Evolutionary conservation across 2,797 vertebrate species (phyloP), one percentile per base, ranked within the genome.

Genomic region (Threskiornis aethiopicus): DNA sequence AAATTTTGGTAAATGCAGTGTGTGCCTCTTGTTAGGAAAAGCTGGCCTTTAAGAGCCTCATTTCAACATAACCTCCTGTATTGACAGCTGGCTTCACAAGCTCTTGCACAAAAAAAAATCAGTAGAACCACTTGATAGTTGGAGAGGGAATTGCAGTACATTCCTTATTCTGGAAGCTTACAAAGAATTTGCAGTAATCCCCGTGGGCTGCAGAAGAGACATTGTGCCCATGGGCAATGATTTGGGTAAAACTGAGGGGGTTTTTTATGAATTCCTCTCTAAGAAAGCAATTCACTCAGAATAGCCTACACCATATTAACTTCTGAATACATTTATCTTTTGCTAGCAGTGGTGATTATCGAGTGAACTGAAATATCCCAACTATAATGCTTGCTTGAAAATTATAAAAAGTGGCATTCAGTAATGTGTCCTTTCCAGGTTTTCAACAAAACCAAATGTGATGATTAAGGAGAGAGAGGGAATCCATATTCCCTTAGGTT

Each of bases 401-500:
- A 46, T 33, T 55, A 57, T 8, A 21, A 41, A 24, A 59, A 89
- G 84, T 75, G 92, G 69, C 82, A 84, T 67, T 88, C 57, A 21
- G 78, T 2, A 1, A 59, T 39, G 55, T n/a, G 65, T 16, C 71
- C 84, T 44, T 35, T 61, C 87, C 91, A 92, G 71, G 84, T 92
- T 96, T 96, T 94, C 89, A 92, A 29, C 89, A 80, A 78, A 87
- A 46, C 64, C 67, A 29, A 16, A 2, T 1, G 52, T 35, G 85
- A 12, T 96, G 94, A 94, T 94, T 83, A 81, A 86, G 58, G 95
- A 75, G 21, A 59, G 72, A 70, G 71, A 91, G 79, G 4, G 61
- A 72, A 91, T 95, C 82, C 91, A 12, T 71, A 59, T 91, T 83
- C 93, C 96, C 81, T 2, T 54, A 49, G 81, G 84, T 95, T 93